These are phyloP conservation scores for Lipophrys pholis DNA, from an alignment of 2,113 vertebrate species.

Conservation along the genomic window DNA sequence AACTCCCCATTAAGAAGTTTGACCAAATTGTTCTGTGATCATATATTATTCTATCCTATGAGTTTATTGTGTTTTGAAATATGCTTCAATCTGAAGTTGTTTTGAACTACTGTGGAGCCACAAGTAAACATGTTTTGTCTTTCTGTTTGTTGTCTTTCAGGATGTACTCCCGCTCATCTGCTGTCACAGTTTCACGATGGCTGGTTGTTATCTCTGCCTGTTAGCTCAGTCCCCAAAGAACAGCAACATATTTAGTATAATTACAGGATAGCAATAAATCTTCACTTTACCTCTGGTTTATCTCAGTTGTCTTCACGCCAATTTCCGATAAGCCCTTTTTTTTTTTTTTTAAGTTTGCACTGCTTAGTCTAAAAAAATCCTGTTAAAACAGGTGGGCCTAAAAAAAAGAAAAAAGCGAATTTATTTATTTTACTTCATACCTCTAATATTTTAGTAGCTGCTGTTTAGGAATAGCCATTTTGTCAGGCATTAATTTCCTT, in stretches of 20 bases:
- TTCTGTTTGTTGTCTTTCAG: slow-evolving; percentile 75
- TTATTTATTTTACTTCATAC: slow-evolving; percentile 80
- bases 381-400: slow-evolving; percentile 56
- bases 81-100: too few relatives aligned
- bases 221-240: slow-evolving; percentile 75
- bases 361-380: slow-evolving; percentile 64
- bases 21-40: too few relatives aligned
- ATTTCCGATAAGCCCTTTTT: slow-evolving; percentile 48
- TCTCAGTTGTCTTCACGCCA: slow-evolving; percentile 66
- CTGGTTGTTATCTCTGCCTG: slow-evolving; percentile 69
- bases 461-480: slow-evolving; percentile 43
- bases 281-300: slow-evolving; percentile 64
- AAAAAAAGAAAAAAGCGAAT: slow-evolving; percentile 23
- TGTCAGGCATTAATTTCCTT: slow-evolving; percentile 71
- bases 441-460: slow-evolving; percentile 78
- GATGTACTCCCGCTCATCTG: slow-evolving; percentile 84
- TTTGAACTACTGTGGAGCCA: too few relatives aligned
- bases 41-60: too few relatives aligned
- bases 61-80: too few relatives aligned
- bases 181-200: slow-evolving; percentile 86
- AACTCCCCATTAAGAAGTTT: too few relatives aligned
- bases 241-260: slow-evolving; percentile 70
- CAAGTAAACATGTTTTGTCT: too few relatives aligned
- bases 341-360: slow-evolving; percentile 58
- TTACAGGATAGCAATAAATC: slow-evolving; percentile 87